These are phyloP conservation scores for Physocephala rufipes DNA, from an alignment of 2,888 invertebrate species.

Conservation along the genomic window DNA sequence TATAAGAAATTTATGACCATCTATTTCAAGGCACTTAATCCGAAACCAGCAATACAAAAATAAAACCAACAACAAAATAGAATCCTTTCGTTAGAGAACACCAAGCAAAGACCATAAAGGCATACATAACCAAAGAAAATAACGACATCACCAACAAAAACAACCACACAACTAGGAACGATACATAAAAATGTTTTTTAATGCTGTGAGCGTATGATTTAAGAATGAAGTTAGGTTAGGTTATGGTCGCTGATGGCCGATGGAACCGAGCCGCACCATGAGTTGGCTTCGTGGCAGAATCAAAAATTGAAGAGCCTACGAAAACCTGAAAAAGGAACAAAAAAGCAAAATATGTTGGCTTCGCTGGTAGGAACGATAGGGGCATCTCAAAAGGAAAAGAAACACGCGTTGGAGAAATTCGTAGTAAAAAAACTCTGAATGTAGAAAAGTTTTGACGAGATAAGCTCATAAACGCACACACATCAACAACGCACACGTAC, in stretches of 20 bases:
- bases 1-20: background rate
- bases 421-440: no score
- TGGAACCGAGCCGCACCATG: slow-evolving; percentile 9
- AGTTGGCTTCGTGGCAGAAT: background rate
- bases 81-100: background rate
- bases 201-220: slow-evolving; percentile 17
- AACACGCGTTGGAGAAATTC: background rate
- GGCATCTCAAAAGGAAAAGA: background rate
- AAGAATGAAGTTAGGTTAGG: slow-evolving; percentile 43
- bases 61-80: background rate
- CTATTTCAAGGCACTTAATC: background rate
- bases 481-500: background rate
- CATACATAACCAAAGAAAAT: no score
- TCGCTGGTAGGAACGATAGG: background rate
- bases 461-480: background rate
- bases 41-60: background rate
- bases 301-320: slow-evolving; percentile 33
- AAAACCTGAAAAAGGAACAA: background rate
- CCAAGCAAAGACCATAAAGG: background rate
- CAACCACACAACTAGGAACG: slow-evolving; percentile 4
- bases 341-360: background rate
- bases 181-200: slow-evolving; percentile 10
- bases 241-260: slow-evolving; percentile 42
- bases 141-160: background rate
- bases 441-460: no score